Evolutionary conservation across 1,140 invertebrate species (phyloP).

Genomic region (Panagrolaimus sp.): DNA sequence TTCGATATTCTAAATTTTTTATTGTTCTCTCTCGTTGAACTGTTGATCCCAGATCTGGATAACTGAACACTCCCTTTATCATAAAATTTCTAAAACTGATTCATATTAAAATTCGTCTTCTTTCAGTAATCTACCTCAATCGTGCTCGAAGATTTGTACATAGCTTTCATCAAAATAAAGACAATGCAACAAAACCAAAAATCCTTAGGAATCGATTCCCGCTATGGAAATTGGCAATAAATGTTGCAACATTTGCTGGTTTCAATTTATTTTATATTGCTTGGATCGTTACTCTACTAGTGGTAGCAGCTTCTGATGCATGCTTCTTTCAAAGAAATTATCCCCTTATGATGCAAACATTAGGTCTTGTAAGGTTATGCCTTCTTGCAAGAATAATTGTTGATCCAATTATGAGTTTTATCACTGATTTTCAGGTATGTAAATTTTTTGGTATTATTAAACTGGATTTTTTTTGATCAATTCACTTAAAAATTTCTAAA

Average conservation of each 20-base stretch:
- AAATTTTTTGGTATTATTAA: no score
- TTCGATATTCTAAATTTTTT: no score
- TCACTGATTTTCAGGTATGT: slow-evolving; percentile 36
- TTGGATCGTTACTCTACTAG: slow-evolving; percentile 29
- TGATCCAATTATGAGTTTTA: slow-evolving; percentile 31
- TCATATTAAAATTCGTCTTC: no score
- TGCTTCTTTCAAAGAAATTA: slow-evolving; percentile 32
- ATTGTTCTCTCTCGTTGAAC: no score
- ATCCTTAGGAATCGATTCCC: slow-evolving; percentile 34
- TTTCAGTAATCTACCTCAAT: slow-evolving; percentile 3
- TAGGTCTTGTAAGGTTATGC: slow-evolving; percentile 24
- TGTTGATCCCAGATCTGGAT: no score
- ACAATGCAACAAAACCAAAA: neutral
- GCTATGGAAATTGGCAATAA: slow-evolving; percentile 48
- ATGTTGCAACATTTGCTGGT: slow-evolving; percentile 46
- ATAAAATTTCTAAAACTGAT: no score
- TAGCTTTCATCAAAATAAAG: slow-evolving; percentile 1
- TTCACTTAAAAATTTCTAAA: no score
- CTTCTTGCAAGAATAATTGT: slow-evolving; percentile 28
- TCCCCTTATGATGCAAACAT: slow-evolving; percentile 25
- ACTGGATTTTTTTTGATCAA: no score
- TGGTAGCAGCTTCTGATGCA: slow-evolving; percentile 2
- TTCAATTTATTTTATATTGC: slow-evolving; percentile 49
- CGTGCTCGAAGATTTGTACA: neutral
- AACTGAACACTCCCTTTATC: no score